A percentile compares a stretch with the other conserved stretches of the same genome.
phyloP scores from a whole-genome alignment of 2,797 vertebrate genomes.

The Aeoliscus strigatus region DNA sequence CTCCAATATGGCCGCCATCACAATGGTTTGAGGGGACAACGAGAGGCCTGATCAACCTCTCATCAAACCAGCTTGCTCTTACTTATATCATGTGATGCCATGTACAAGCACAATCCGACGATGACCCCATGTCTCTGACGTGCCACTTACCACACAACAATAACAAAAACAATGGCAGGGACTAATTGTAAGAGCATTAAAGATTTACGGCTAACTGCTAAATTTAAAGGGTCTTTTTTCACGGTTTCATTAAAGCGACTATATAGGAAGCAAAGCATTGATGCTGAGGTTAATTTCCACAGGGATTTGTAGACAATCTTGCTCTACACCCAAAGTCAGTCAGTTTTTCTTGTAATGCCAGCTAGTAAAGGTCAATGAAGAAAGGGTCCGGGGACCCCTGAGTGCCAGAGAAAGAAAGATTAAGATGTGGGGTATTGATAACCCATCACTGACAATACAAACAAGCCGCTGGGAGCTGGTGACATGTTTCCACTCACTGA shows the following conservation, averaged over 20 bases:
- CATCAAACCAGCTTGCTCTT: no score
- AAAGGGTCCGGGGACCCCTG: conserved; percentile 40
- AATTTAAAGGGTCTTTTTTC: conserved; percentile 56
- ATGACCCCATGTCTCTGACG: conserved; percentile 22
- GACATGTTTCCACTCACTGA: conserved; percentile 52
- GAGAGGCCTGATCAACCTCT: no score
- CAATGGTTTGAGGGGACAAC: no score
- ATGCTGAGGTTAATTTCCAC: conserved; percentile 69
- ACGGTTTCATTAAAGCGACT: conserved; percentile 66
- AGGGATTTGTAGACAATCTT: conserved; percentile 69
- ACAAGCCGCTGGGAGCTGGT: conserved; percentile 51
- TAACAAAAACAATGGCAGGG: conserved; percentile 15
- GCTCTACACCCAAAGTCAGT: conserved; percentile 53
- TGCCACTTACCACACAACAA: conserved; percentile 3
- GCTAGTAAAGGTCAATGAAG: conserved; percentile 66
- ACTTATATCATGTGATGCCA: no score
- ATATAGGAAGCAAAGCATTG: conserved; percentile 61
- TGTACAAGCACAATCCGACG: no score
- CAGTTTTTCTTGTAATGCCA: conserved; percentile 51
- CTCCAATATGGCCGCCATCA: conserved; percentile 28
- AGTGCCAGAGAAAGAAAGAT: conserved; percentile 45
- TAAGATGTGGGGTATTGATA: conserved; percentile 69
- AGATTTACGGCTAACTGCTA: conserved; percentile 60
- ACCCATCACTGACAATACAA: conserved; percentile 64
- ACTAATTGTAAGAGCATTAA: conserved; percentile 48